Conservation (phyloP, 2,113 vertebrate genomes). For the Chitala chitala region DNA sequence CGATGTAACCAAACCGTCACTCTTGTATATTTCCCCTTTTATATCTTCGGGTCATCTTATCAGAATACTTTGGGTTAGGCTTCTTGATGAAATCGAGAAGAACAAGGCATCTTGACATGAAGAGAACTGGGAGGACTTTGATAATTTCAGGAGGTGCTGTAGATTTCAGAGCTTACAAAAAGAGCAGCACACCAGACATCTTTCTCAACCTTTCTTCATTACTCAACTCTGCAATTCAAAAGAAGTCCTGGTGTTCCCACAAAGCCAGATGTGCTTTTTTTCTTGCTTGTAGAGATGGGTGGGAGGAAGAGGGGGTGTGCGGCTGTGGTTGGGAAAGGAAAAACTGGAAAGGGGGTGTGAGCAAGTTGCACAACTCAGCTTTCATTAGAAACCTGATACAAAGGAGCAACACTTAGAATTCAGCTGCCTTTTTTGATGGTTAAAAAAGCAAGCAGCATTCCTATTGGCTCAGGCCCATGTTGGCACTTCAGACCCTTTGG, state of each 20-base stretch:
- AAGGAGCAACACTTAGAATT: constrained; percentile 41
- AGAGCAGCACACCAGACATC: constrained; percentile 49
- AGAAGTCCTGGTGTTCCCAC: constrained; percentile 59
- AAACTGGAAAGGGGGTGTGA: constrained; percentile 22
- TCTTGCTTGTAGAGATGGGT: constrained; percentile 32
- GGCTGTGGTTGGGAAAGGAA: constrained; percentile 24
- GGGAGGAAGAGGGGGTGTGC: constrained; percentile 22
- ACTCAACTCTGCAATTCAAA: constrained; percentile 57
- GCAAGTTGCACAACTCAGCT: constrained; percentile 47
- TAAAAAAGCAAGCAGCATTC: constrained; percentile 18
- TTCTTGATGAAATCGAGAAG: neutral
- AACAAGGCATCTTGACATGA: neutral
- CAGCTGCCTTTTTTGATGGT: constrained; percentile 24
- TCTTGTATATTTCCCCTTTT: too few species aligned
- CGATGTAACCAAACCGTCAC: too few species aligned
- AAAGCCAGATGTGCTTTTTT: constrained; percentile 65
- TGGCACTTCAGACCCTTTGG: constrained; percentile 12
- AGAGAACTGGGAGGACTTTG: neutral
- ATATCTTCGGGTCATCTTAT: too few species aligned
- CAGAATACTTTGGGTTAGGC: too few species aligned
- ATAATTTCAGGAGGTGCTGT: neutral
- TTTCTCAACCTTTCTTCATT: constrained; percentile 53
- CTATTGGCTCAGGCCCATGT: constrained; percentile 13
- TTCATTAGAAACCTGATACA: constrained; percentile 37
- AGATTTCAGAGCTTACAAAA: constrained; percentile 12